A percentile compares a stretch with the other conserved stretches of the same genome.
phyloP scores from a whole-genome alignment of 2,797 vertebrate genomes.

The Gadopsis marmoratus region DNA sequence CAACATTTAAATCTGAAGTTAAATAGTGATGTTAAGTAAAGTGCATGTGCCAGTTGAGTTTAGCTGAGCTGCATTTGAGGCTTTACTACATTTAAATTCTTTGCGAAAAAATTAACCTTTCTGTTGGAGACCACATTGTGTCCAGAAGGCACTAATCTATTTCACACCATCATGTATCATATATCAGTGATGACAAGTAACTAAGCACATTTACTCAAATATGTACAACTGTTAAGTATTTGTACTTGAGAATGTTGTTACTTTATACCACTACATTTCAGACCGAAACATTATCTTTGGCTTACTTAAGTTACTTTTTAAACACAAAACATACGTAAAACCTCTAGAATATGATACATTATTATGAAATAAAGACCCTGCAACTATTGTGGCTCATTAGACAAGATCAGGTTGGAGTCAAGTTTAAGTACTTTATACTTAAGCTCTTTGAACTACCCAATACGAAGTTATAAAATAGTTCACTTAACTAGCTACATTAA shows the following conservation, averaged over 20 bases:
- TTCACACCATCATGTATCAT: background rate
- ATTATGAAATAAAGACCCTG: background rate
- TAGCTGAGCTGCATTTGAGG: background rate
- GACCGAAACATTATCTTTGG: no score
- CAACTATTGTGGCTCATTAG: background rate
- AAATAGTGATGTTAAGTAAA: background rate
- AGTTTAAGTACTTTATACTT: no score
- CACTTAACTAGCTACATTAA: background rate
- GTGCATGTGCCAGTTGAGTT: no score
- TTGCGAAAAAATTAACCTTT: background rate
- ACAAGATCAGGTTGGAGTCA: background rate
- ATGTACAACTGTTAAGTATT: background rate
- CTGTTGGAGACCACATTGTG: background rate
- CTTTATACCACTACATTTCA: background rate
- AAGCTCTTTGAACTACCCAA: background rate
- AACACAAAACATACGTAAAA: background rate
- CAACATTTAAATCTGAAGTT: constrained; percentile 6
- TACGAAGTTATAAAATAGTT: background rate
- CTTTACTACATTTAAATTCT: background rate
- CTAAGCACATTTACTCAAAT: background rate
- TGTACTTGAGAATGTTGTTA: background rate
- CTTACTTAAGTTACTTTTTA: background rate
- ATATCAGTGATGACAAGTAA: constrained; percentile 6
- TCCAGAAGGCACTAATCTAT: background rate
- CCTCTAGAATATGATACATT: background rate